phyloP scores from a whole-genome alignment of 2,888 invertebrate species.

The Kuschelorhynchus macadamiae region DNA sequence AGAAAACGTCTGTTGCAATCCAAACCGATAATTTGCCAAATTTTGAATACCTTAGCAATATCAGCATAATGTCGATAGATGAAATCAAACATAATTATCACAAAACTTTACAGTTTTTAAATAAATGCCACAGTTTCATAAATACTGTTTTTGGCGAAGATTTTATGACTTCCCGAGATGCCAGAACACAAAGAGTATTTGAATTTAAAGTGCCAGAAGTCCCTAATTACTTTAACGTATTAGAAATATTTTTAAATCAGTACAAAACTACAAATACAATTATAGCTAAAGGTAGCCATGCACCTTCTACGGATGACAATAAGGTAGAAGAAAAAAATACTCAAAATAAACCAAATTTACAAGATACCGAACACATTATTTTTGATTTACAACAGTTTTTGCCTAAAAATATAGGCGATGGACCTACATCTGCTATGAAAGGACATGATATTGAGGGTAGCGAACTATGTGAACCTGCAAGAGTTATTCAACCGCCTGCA shows the following conservation, averaged over 20 bases:
- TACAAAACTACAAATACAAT: too few species aligned
- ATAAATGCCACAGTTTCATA: constrained; percentile 48
- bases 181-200: constrained; percentile 6
- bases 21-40: constrained; percentile 28
- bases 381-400: constrained; percentile 27
- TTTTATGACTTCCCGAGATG: constrained; percentile 11
- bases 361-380: constrained; percentile 5
- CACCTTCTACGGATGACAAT: too few species aligned
- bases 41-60: constrained; percentile 14
- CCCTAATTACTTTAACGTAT: constrained; percentile 46
- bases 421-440: not conserved
- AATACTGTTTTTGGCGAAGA: constrained; percentile 41
- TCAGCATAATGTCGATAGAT: constrained; percentile 16
- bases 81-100: constrained; percentile 27
- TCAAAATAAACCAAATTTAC: not conserved
- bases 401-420: constrained; percentile 24
- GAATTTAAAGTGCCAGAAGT: constrained; percentile 50
- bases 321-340: not conserved
- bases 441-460: too few species aligned
- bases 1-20: constrained; percentile 16
- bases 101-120: constrained; percentile 48
- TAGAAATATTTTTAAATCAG: constrained; percentile 27
- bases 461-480: too few species aligned
- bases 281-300: too few species aligned
- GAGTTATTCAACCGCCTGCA: too few species aligned